Evolutionary conservation across 2,113 vertebrate species (phyloP), one percentile per base, ranked within the genome.

Genomic region (Misgurnus mizolepis): DNA sequence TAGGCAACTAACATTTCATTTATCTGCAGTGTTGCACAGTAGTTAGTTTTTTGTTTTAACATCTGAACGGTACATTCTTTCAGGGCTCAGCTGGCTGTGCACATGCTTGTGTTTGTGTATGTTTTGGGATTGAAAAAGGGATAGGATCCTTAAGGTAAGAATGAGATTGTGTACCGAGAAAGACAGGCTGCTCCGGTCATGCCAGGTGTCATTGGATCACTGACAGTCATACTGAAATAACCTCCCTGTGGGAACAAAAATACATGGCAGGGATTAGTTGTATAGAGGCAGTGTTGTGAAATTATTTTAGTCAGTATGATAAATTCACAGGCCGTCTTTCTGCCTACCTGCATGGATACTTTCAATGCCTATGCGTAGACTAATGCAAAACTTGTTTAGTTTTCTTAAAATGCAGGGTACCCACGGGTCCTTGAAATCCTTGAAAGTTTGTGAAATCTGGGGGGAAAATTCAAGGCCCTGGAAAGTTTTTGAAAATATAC

Each of bases 211-310:
- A 60, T 73, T 43, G 18, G 10, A 34, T 22, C 47, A 62, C 41
- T n/a, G 58, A 75, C 72, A 34, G 10, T 62, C 73, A 75, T 14
- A 2, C 11, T 64, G 73, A 45, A 64, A 64, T 49, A 75, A 61
- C 2, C n/a, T 17, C 7, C 58, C 73, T 39, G 27, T 64, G 58
- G 14, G 41, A 62, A 75, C 58, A 61, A 43, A 64, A 64, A 4
- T 8, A 50, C 1, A n/a, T 6, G 55, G 12, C 72, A 27, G 56
- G 41, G 72, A 75, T 75, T 74, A 75, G n/a, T 17, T 27, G 4
- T 61, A 27, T 61, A 10, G 41, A 62, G 41, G n/a, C 58, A 47
- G 40, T 45, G 72, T 58, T 47, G 39, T 18, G 56, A 75, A 27
- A 62, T 47, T 34, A 47, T 15, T 53, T 53, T 12, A 8, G 10